Evolutionary conservation across 2,888 invertebrate genomes (phyloP), one percentile per base, ranked within the genome.

Genomic region (Aleiodes leptofemur): DNA sequence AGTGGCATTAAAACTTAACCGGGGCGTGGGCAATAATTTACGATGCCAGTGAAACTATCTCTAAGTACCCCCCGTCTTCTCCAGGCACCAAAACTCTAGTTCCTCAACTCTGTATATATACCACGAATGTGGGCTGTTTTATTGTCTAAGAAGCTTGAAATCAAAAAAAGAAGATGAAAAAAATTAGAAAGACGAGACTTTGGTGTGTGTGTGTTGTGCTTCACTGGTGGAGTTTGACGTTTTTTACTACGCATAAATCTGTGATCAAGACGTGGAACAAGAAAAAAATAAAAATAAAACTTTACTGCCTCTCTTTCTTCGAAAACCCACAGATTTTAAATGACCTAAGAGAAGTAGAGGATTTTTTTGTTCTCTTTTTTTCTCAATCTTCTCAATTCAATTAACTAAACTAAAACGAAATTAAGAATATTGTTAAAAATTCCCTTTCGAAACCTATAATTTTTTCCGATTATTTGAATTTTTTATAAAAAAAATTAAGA

Each of bases 1-100:
- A 43, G 43, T 83, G 83, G 83, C 83, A 86, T 82, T 86, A 86
- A 87, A 88, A 87, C 81, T 23, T 86, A 86, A 74, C 83, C 79
- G 83, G 85, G 86, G 86, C 86, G 86, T 85, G 85, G 84, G 83
- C 80, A 84, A 85, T 87, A 88, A 88, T 88, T 88, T 87, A 88
- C 85, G 87, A 86, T 85, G 82, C 85, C 87, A 83, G 80, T 83
- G 85, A 87, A 88, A 87, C 87, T 85, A 86, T 88, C 86, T 80
- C 84, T 86, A 86, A 87, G 88, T 87, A 88, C 86, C 83, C 64
- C 64, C 9, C 14, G 16, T 64, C 43, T 9, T 43, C 43, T 14
- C 43, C 64, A 64, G 73, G 66, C 72, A 77, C 75, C 76, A 34
- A 73, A 73, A 66, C 77, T 77, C 85, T 86, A 86, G 86, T 78